Evolutionary conservation across 2,888 invertebrate species (phyloP), one percentile per base, ranked within the genome.

Genomic region (Electrophaes corylata): DNA sequence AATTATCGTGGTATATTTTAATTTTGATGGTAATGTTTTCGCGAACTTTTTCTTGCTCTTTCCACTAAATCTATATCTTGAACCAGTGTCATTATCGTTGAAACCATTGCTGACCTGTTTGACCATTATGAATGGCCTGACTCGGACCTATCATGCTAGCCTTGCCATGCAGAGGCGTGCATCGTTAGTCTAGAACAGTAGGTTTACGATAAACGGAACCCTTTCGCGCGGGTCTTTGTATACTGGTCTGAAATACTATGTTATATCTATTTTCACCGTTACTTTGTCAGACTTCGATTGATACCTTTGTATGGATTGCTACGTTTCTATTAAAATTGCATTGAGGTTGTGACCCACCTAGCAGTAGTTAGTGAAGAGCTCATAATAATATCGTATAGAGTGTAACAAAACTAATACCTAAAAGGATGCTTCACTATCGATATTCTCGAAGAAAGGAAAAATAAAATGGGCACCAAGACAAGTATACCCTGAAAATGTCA

Each of bases 31-130:
- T n/a, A n/a, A n/a, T n/a, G n/a, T n/a, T n/a, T n/a, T 31, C 20
- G 1, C 6, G 3, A 47, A 20, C 14, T 14, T 8, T 14, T 19
- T n/a, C 1, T 16, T 40, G 47, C 14, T 52, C 6, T 3, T 73
- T 79, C 78, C 57, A 71, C 54, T 12, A 12, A 51, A 55, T 54
- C 20, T 78, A 71, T 48, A 61, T 80, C 79, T 29, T 23, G 57
- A 69, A 41, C 26, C 64, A 70, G 64, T 77, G 73, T 80, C 78
- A 75, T 76, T 78, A 77, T 76, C 70, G 71, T 75, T 59, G 63
- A 65, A 69, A 69, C 66, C 58, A 68, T 52, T 67, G 62, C 66
- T 71, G 67, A 65, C 75, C 70, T 71, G 48, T 63, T 66, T 50
- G 47, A 65, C 75, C 70, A 72, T 50, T 63, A 66, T 50, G 47